phyloP scores from a whole-genome alignment of 2,797 vertebrate genomes.

The Girardinus metallicus region DNA sequence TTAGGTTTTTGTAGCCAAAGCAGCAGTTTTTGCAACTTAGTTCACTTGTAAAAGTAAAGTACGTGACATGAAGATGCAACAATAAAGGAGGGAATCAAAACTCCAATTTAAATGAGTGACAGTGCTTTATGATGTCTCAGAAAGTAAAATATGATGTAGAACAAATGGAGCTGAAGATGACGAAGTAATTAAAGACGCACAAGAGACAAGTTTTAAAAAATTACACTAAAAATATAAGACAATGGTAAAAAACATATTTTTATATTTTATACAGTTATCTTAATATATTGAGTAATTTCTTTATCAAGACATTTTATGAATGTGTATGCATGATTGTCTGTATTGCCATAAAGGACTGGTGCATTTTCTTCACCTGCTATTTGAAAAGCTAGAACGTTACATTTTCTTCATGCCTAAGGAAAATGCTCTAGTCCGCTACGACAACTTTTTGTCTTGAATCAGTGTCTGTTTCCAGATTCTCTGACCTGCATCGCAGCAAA shows the following conservation, averaged over 20 bases:
- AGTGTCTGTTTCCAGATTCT: neutral
- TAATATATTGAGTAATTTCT: neutral
- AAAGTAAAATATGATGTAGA: neutral
- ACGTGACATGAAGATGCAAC: neutral
- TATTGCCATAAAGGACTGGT: neutral
- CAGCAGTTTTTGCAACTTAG: neutral
- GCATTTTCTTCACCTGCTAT: neutral
- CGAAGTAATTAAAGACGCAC: neutral
- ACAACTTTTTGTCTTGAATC: neutral
- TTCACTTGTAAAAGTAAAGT: neutral
- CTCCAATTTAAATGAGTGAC: neutral
- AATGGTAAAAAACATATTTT: neutral
- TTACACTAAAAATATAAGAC: neutral
- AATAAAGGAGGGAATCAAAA: neutral
- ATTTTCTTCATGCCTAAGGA: neutral
- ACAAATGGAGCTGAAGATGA: neutral
- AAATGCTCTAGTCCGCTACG: neutral
- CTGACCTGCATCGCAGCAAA: conserved; percentile 56
- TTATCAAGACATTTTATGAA: neutral
- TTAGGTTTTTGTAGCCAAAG: neutral
- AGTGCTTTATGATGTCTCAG: neutral
- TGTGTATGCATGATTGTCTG: neutral
- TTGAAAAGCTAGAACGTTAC: neutral
- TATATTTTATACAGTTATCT: neutral
- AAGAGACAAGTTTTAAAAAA: too few species aligned